Base-by-base conservation (phyloP, 2,113 vertebrate species). In the Oryzias javanicus region DNA sequence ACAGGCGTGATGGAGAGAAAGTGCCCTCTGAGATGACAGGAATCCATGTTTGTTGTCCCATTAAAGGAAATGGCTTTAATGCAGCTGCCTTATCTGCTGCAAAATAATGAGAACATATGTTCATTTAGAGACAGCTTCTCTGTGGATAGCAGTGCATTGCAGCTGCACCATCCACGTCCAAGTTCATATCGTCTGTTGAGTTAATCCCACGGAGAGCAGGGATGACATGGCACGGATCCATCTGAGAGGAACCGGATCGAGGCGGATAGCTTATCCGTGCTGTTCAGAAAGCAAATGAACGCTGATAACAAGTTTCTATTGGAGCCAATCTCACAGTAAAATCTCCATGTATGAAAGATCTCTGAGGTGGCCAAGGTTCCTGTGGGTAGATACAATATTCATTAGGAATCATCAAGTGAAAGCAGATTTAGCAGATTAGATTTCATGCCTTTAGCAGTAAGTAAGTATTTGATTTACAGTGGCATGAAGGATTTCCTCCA, bases 131-230 rank as follows among this genome's bases (percentile, higher is more conserved):
- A 47, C 19, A 45, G 18, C 1, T 42, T 22, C 24, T 56, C 35
- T 40, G 17, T 13, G 44, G 18, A 51, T n/a, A 60, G n/a, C 35
- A 46, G 42, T 41, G n/a, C 50, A 47, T 58, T 24, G 22, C 10
- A 63, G 50, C 59, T 55, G 29, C 52, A 42, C 16, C 48, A 17
- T 40, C 42, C 35, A 5, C 55, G 60, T 22, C 42, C 44, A 20
- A 44, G 46, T 64, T 61, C 35, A 55, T 49, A 40, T 62, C 44
- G 47, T 18, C 18, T 47, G 53, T n/a, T 46, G 66, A 17, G 63
- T 54, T 81, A 81, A 76, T 76, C 59, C 69, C 46, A 18, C 51
- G 12, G 4, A 60, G 22, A 49, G 60, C 29, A 19, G 49, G 49
- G 44, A 69, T 55, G 51, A 76, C 42, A 17, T 52, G 53, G 61